Base-by-base conservation (phyloP, 2,888 invertebrate species). In the Leptodirus hochenwartii region DNA sequence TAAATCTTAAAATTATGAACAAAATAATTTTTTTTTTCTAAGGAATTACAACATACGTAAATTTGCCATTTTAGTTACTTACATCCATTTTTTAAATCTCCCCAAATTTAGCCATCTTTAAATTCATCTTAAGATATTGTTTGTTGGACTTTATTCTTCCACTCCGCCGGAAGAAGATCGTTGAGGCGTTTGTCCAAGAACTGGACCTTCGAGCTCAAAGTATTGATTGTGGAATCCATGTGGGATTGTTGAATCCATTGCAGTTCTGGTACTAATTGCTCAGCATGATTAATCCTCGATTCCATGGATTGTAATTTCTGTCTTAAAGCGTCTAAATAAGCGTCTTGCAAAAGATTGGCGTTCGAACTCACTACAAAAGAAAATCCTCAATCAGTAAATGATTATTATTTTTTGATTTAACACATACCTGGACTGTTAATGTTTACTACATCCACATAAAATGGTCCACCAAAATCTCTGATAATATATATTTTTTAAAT, bases 161-260 rank as follows among this genome's bases (percentile, higher is more conserved):
- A 59, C 30, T 58, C 53, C 5, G 46, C 33, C 6, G 62, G 61
- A 33, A 54, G 43, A 13, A 62, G 43, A 40, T 62, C 61, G 37
- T 61, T 61, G 28, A 61, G 49, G 39, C 61, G 46, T 34, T 56
- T 46, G 40, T 60, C 58, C 29, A 62, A 46, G 44, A 59, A 61
- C 27, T 53, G 48, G 2, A 61, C 54, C 35, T 58, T 54, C 27
- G 49, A 53, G 8, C 54, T 44, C 32, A 61, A 43, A 34, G 51
- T 51, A 31, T 49, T 47, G 2, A 58, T 56, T 8, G 56, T 56
- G 29, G 57, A 54, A 41, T 62, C 60, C 41, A 60, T 49, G 34
- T 58, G 54, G 17, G 56, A 49, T 35, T 56, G 52, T 34, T 58
- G 47, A 34, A 50, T 44, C 40, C 53, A 51, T 35, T 56, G 54